Conservation (phyloP, 2,797 vertebrate genomes). For the Chrysocyon brachyurus region DNA sequence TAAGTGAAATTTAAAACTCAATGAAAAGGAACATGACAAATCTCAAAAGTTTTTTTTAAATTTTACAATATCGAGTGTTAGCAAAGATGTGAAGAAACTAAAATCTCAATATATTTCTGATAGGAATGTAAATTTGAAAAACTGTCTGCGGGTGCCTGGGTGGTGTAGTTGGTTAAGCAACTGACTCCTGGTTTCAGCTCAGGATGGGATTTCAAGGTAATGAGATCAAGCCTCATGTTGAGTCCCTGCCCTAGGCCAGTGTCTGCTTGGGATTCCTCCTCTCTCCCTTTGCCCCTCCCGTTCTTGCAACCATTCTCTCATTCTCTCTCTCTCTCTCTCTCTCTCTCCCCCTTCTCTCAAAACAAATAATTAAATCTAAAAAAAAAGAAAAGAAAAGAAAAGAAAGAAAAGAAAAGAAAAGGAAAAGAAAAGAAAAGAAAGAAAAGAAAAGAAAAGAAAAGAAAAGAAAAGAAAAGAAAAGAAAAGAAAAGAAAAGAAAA, state of each 20-base stretch:
- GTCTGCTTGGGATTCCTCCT: neutral
- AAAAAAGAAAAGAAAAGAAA: neutral
- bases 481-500: no score
- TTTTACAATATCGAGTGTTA: neutral
- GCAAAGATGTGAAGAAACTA: neutral
- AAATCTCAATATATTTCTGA: neutral
- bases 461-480: neutral
- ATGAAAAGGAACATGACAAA: neutral
- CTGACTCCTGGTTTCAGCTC: neutral
- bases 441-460: neutral
- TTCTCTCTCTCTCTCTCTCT: neutral
- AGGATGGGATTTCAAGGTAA: neutral
- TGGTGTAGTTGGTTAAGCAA: neutral
- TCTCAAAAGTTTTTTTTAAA: neutral
- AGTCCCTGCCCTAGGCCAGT: neutral
- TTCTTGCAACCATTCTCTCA: accelerated
- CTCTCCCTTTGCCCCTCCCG: neutral
- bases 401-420: neutral
- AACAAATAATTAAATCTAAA: neutral
- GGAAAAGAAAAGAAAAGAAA: neutral
- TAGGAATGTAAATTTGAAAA: neutral
- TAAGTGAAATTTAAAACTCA: neutral
- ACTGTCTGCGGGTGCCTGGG: neutral
- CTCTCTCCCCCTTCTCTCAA: neutral
- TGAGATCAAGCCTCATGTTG: neutral